Conservation (phyloP, 2,113 vertebrate species). For the Anhinga rufa region DNA sequence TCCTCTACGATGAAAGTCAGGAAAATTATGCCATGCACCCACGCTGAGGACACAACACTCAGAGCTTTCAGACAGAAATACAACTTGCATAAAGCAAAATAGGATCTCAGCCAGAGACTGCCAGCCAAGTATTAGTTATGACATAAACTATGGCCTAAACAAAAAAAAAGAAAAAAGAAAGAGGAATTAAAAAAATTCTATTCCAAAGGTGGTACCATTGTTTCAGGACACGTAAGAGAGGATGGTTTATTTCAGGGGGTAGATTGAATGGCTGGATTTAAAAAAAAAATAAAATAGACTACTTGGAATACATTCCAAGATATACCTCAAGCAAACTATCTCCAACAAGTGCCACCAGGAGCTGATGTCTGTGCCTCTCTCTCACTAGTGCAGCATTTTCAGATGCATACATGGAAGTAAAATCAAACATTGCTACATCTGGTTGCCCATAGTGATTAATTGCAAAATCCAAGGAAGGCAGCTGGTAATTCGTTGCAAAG, state of each 20-base stretch:
- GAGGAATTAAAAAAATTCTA: neutral
- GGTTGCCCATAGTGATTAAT: slow-evolving; percentile 91
- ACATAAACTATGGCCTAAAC: neutral
- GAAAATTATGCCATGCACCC: neutral
- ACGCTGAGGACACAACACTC: neutral
- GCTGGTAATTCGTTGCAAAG: slow-evolving; percentile 94
- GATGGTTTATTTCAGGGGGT: neutral
- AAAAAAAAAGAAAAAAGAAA: neutral
- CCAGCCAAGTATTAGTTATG: neutral
- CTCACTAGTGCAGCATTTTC: slow-evolving; percentile 91
- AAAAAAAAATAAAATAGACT: neutral
- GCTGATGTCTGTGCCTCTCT: slow-evolving; percentile 85
- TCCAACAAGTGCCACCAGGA: slow-evolving; percentile 92
- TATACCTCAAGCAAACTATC: slow-evolving; percentile 96
- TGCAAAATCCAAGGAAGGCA: slow-evolving; percentile 93
- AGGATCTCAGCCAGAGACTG: neutral
- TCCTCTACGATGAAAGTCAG: neutral
- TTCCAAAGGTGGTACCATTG: neutral
- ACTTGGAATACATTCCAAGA: neutral
- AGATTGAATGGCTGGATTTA: neutral
- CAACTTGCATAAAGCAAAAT: neutral
- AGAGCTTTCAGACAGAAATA: slow-evolving; percentile 12
- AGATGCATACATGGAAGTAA: slow-evolving; percentile 96
- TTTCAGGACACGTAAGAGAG: neutral
- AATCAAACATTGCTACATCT: slow-evolving; percentile 98